Percentiles rank a stretch among this genome's conserved stretches.
These are phyloP conservation scores for Epinotia ramella DNA, from an alignment of 2,888 invertebrate species.

Conservation along the genomic window DNA sequence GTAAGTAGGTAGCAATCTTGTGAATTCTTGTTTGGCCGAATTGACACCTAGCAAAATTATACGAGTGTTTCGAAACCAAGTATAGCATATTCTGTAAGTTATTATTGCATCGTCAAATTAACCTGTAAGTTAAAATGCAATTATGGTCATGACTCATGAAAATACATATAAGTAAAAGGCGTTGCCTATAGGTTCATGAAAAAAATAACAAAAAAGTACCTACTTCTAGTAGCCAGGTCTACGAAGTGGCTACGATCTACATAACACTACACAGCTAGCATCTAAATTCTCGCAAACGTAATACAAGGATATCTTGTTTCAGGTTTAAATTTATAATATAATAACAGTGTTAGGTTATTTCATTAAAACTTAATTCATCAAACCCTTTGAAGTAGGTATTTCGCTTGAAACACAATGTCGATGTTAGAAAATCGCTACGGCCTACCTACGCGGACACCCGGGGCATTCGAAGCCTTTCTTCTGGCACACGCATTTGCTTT, in stretches of 20 bases:
- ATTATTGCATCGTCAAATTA: not conserved
- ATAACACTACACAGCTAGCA: constrained; percentile 6
- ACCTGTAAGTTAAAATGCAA: not conserved
- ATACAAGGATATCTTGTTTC: not conserved
- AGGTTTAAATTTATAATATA: too few relatives aligned
- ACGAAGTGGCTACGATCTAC: constrained; percentile 12
- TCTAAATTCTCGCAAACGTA: not conserved
- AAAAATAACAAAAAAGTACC: not conserved
- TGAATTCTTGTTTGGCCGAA: too few relatives aligned
- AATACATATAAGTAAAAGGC: not conserved
- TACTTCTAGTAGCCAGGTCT: constrained; percentile 11
- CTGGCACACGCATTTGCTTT: constrained; percentile 17
- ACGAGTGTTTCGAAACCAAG: too few relatives aligned
- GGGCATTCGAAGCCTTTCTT: constrained; percentile 31
- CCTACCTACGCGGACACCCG: constrained; percentile 40
- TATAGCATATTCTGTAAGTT: too few relatives aligned
- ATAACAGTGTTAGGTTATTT: too few relatives aligned
- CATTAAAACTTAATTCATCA: not conserved
- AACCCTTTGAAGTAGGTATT: not conserved
- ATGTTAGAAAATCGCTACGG: not conserved
- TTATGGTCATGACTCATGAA: not conserved
- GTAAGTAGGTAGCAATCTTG: too few relatives aligned
- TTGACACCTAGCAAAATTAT: too few relatives aligned
- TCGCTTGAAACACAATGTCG: not conserved
- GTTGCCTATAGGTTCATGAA: not conserved